phyloP scores from a whole-genome alignment of 2,113 vertebrate genomes.

The Bostrychus sinensis region DNA sequence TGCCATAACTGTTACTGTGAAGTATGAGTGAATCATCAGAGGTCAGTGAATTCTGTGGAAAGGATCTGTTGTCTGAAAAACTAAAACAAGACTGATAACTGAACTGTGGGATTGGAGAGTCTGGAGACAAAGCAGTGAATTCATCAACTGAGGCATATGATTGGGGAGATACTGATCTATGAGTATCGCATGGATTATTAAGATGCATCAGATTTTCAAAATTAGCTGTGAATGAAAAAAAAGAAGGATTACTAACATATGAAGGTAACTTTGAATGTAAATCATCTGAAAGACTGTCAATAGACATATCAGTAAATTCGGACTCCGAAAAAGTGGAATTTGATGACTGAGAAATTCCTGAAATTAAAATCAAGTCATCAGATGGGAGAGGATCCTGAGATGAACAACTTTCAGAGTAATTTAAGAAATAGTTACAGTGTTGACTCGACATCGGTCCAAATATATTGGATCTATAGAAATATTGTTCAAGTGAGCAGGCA shows the following conservation, averaged over 20 bases:
- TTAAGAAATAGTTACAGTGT: slow-evolving; percentile 44
- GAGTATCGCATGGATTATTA: not conserved
- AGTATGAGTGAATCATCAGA: not conserved
- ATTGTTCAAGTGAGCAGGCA: slow-evolving; percentile 7
- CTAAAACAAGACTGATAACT: slow-evolving; percentile 2
- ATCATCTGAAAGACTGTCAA: slow-evolving; percentile 3
- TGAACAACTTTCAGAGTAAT: not conserved
- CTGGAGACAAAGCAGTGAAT: not conserved
- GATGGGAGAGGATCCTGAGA: not conserved
- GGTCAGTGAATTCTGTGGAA: slow-evolving; percentile 1
- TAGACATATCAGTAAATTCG: not conserved
- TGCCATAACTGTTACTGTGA: not conserved
- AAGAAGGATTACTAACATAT: not conserved
- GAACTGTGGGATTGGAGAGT: slow-evolving; percentile 20
- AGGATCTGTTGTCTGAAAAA: slow-evolving; percentile 1
- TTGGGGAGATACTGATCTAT: slow-evolving; percentile 15
- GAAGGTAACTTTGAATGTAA: not conserved
- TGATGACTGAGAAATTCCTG: not conserved
- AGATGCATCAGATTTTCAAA: too few species aligned
- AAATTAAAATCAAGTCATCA: not conserved
- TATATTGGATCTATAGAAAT: not conserved
- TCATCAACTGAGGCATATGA: slow-evolving; percentile 12
- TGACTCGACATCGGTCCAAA: not conserved
- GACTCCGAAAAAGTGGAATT: not conserved
- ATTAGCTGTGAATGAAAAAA: too few species aligned